A percentile compares a stretch with the other conserved stretches of the same genome.
Evolutionary conservation across 92 coral and sea anemone genomes (phyloP).

Genomic region (Heteractis magnifica): DNA sequence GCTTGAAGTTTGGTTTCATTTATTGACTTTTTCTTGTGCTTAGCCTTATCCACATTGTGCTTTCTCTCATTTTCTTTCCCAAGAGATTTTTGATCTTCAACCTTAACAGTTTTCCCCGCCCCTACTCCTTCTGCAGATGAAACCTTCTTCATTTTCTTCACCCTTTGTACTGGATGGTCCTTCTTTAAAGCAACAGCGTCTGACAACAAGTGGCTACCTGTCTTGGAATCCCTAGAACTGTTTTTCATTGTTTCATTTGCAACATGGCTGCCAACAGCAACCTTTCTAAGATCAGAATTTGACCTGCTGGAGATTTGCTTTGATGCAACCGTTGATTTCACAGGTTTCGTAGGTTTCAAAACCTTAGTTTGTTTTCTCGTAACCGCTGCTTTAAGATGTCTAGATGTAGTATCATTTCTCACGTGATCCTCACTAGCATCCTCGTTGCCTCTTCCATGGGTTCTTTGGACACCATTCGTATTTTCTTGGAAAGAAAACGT

Average conservation of each 20-base stretch:
- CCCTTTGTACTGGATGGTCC: neutral
- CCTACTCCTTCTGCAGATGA: neutral
- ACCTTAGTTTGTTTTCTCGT: neutral
- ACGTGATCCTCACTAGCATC: neutral
- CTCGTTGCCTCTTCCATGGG: neutral
- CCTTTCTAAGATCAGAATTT: neutral
- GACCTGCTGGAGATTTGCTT: neutral
- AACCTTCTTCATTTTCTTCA: neutral
- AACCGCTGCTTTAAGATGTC: neutral
- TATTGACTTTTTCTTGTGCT: neutral
- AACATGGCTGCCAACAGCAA: neutral
- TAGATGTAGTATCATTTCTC: neutral
- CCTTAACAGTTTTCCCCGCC: neutral
- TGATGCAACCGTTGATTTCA: neutral
- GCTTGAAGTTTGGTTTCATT: neutral
- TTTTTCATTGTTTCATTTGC: neutral
- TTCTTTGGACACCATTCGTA: neutral
- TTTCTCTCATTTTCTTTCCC: neutral
- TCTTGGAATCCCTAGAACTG: neutral
- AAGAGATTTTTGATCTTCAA: neutral
- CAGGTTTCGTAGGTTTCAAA: neutral
- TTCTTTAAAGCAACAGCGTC: neutral
- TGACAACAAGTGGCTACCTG: neutral
- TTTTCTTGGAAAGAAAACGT: neutral
- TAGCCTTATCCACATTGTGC: neutral